Conservation (phyloP, 64 coral and sea anemone genomes). For the Astreopora myriophthalma region DNA sequence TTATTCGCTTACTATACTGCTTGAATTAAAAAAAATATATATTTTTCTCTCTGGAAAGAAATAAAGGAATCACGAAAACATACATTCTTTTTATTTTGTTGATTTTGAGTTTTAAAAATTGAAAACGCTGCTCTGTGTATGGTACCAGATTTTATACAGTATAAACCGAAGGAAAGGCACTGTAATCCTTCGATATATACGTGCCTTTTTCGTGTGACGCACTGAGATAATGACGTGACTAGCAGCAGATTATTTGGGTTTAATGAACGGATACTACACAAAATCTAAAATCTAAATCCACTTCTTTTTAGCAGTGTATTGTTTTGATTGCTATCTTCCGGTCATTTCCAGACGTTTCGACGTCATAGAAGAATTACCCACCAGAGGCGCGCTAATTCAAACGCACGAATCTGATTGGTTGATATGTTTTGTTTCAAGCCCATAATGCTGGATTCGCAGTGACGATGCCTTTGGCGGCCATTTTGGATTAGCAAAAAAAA, state of each 20-base stretch:
- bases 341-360: conserved; percentile 33
- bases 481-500: conserved; percentile 50
- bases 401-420: not conserved
- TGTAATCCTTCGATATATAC: not conserved
- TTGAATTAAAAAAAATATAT: not conserved
- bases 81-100: not conserved
- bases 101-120: not conserved
- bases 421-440: not conserved
- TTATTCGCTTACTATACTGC: not conserved
- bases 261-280: not conserved
- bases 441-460: not conserved
- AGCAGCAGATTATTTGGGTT: not conserved
- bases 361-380: not conserved
- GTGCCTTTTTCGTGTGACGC: not conserved
- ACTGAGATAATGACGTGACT: conserved; percentile 12
- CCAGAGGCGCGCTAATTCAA: conserved; percentile 15
- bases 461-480: conserved; percentile 14
- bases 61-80: not conserved
- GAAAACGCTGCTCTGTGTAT: not conserved
- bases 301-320: not conserved
- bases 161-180: too few species aligned
- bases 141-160: too few species aligned
- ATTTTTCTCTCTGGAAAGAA: not conserved
- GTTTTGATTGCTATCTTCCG: not conserved
- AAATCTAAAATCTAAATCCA: not conserved